A percentile compares a stretch with the other conserved stretches of the same genome.
phyloP scores from a whole-genome alignment of 2,888 invertebrate genomes.

The Lithodes maja region DNA sequence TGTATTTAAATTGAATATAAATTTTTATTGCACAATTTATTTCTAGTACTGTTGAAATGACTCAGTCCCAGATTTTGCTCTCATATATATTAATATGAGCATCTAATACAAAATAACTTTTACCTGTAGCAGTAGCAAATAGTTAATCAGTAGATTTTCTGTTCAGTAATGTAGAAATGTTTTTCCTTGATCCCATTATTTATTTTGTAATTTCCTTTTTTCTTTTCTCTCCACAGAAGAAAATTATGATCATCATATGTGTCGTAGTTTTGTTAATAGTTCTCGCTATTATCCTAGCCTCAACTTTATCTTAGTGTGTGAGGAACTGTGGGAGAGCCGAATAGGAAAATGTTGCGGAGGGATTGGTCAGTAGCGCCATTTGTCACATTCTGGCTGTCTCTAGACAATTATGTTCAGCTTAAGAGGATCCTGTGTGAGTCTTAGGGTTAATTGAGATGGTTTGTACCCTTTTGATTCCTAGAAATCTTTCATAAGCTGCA shows the following conservation, averaged over 20 bases:
- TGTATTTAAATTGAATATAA: neutral
- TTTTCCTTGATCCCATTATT: constrained; percentile 35
- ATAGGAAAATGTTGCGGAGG: no score
- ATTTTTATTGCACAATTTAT: constrained; percentile 20
- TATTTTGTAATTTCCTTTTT: constrained; percentile 69
- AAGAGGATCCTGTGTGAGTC: no score
- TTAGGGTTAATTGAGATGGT: no score
- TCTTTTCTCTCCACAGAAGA: constrained; percentile 83
- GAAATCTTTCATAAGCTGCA: no score
- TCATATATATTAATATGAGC: constrained; percentile 16
- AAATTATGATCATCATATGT: constrained; percentile 94
- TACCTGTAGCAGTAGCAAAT: constrained; percentile 15
- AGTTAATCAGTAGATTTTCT: constrained; percentile 32
- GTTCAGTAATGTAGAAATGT: constrained; percentile 41
- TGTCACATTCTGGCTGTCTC: no score
- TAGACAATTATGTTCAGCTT: no score
- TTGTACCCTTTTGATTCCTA: no score
- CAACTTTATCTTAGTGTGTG: neutral
- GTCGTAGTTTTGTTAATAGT: constrained; percentile 84
- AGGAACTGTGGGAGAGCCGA: neutral
- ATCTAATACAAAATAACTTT: constrained; percentile 18
- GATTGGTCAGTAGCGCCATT: no score
- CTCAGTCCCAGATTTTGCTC: constrained; percentile 1
- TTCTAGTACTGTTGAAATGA: constrained; percentile 4
- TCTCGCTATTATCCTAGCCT: constrained; percentile 45